Evolutionary conservation across 2,888 invertebrate species (phyloP).

Genomic region (Graphium colonna): DNA sequence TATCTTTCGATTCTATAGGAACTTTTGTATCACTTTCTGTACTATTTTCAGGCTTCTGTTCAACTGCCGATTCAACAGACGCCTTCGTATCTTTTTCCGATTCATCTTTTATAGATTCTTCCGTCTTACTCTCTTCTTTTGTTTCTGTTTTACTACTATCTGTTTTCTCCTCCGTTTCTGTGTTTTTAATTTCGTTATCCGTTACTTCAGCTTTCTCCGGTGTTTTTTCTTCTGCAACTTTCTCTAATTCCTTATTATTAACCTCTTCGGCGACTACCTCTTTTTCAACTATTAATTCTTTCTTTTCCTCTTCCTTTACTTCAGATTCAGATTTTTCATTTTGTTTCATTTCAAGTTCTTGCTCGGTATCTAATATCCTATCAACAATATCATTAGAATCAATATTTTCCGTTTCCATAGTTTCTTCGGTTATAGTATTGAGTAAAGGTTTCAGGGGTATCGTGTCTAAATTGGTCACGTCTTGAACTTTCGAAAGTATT

Average conservation of each 20-base stretch:
- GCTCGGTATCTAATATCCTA: constrained; percentile 61
- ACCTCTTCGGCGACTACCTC: constrained; percentile 1
- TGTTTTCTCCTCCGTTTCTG: constrained; percentile 11
- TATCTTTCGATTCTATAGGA: constrained; percentile 29
- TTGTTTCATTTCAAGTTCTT: constrained; percentile 58
- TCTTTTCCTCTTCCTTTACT: constrained; percentile 35
- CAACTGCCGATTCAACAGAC: constrained; percentile 12
- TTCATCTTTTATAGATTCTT: constrained; percentile 33
- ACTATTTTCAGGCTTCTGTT: constrained; percentile 13
- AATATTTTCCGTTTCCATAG: constrained; percentile 59
- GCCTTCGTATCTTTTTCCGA: constrained; percentile 9
- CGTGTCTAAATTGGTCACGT: constrained; percentile 66
- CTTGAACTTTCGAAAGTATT: constrained; percentile 68
- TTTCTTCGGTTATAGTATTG: constrained; percentile 60
- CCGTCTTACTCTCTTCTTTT: constrained; percentile 27
- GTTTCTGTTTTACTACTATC: constrained; percentile 15
- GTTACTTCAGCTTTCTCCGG: constrained; percentile 22
- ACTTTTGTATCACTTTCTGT: constrained; percentile 23
- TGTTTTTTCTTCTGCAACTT: constrained; percentile 20
- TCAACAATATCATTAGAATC: constrained; percentile 66
- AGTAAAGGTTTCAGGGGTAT: constrained; percentile 62
- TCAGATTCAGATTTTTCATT: constrained; percentile 37
- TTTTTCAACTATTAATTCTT: constrained; percentile 17
- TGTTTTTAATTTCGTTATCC: constrained; percentile 25
- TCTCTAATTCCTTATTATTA: constrained; percentile 28